Base-by-base conservation (phyloP, 2,113 vertebrate species). In the Atherinomorus stipes region DNA sequence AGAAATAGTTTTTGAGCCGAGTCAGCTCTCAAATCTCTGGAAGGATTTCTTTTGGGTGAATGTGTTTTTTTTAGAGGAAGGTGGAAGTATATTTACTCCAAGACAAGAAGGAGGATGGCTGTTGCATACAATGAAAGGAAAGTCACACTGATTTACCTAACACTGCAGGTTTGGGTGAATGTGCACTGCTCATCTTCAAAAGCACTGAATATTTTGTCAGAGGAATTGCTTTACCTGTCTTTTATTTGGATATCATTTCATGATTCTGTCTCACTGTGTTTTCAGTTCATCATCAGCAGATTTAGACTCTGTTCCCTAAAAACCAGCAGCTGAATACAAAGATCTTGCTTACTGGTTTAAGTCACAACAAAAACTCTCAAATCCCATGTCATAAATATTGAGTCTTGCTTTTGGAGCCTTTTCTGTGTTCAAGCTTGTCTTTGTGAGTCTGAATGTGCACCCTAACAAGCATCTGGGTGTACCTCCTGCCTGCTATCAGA, bases 21-120 rank as follows among this genome's bases (percentile, higher is more conserved):
- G 72, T 90, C 90, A 87, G 87, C 86, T 71, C 40, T 57, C 38
- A 38, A 25, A 47, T 60, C 40, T 13, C 60, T 63, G 18, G 82
- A 73, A 61, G 47, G 53, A 38, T 81, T 85, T 84, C 64, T 62
- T 86, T 31, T 47, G 65, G 53, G 53, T 75, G 64, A 83, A 60
- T 65, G 62, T 28, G 44, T n/a, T 7, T 61, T 56, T 38, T 18
- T 28, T 42, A 40, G 40, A 61, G 37, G 22, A 51, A 80, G 1
- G 11, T 28, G 38, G 26, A 52, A 53, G 70, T 78, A 44, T 15
- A 60, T 54, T 68, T 1, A 4, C 57, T 23, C 1, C 23, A 64
- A 31, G 18, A 16, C 23, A 40, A 72, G 21, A 54, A 18, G 42
- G 51, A 9, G 21, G 42, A 63, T 22, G 26, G 19, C 4, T 4